Conservation (phyloP, 2,888 invertebrate species). For the Portevinia maculata region DNA sequence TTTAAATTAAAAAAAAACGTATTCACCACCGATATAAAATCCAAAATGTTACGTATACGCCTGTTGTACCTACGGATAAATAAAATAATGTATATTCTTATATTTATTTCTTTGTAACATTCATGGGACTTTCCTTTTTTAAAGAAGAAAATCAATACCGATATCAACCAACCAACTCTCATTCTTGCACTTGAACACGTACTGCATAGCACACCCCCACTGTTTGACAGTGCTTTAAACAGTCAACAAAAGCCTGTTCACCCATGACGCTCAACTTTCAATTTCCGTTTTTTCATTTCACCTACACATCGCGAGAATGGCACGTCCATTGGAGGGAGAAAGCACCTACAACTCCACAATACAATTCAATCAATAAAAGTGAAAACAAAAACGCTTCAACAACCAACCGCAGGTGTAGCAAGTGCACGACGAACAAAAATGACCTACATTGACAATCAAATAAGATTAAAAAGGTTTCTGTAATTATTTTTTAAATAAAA, state of each 20-base stretch:
- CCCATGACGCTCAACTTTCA: slow-evolving; percentile 52
- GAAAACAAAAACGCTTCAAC: slow-evolving; percentile 20
- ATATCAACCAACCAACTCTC: background rate
- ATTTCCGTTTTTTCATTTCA: slow-evolving; percentile 42
- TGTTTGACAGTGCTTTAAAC: background rate
- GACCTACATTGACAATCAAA: slow-evolving; percentile 4
- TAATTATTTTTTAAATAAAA: slow-evolving; percentile 33
- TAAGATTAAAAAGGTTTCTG: slow-evolving; percentile 9
- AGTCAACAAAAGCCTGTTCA: slow-evolving; percentile 35
- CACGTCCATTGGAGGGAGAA: background rate
- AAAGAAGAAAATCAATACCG: slow-evolving; percentile 34
- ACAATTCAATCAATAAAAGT: slow-evolving; percentile 52
- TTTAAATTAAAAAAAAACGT: background rate
- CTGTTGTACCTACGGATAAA: background rate
- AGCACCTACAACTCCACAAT: background rate
- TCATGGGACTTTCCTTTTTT: slow-evolving; percentile 1
- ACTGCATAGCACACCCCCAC: slow-evolving; percentile 3
- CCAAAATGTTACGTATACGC: slow-evolving; percentile 1
- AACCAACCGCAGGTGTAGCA: slow-evolving; percentile 12
- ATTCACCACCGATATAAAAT: background rate
- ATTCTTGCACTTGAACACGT: slow-evolving; percentile 50
- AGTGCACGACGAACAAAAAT: background rate
- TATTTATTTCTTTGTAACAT: background rate
- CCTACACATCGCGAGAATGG: background rate
- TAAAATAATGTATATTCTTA: no score